Evolutionary conservation across 2,888 invertebrate genomes (phyloP), one percentile per base, ranked within the genome.

Genomic region (Xylota sylvarum): DNA sequence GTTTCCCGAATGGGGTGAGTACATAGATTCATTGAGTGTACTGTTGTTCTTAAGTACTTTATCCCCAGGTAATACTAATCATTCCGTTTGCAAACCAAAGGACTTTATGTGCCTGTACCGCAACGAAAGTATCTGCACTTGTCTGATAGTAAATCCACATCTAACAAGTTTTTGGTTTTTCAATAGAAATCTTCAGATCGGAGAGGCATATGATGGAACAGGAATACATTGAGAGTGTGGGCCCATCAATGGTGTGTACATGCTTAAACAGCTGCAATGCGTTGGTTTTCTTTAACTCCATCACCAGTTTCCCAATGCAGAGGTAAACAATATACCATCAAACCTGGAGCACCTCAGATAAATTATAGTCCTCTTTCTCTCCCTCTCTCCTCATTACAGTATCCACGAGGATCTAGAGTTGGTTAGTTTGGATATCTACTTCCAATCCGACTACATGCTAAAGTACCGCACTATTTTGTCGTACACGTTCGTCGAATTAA

Each of bases 381-480:
- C 6, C n/a, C n/a, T 67, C 50, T 43, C 12, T 43, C 14, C 14
- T 35, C 88, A 79, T 19, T 81, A 84, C 4, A 69, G 88, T 4
- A n/a, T 58, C 1, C n/a, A 48, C 0, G 52, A 88, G 2, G 77
- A 69, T 5, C 46, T 89, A 3, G 86, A 88, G 56, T 6, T 48
- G 46, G 48, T 89, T 56, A 88, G 88, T 14, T 43, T 91, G 50
- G 93, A 93, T 72, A 88, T 93, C 3, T 92, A 91, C 88, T 93
- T 90, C 86, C 90, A 91, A 23, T 89, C 91, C 0, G 84, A 90
- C 6, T 91, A 91, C 77, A 91, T 92, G 56, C 90, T 92, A 32
- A 92, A 91, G 50, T 93, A 93, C 85, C 89, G 91, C 64, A 92
- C 91, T 0, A 91, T 91, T 48, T 90, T 93, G 88, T 92, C 92